Base-by-base conservation (phyloP, 2,797 vertebrate species). In the Macropodus opercularis region DNA sequence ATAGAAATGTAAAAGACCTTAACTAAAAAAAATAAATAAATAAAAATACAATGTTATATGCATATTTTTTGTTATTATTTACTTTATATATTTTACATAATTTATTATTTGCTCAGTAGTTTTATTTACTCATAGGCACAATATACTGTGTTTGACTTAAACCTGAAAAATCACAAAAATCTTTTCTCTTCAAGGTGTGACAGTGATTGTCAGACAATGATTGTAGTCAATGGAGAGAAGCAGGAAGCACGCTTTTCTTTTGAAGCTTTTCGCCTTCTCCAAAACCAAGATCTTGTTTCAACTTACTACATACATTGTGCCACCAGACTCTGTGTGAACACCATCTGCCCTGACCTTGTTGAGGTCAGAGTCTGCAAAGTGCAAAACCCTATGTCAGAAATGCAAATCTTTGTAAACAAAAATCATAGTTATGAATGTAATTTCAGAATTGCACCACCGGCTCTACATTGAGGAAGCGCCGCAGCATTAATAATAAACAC, bases 181-280 rank as follows among this genome's bases (percentile, higher is more conserved):
- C 13, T 63, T 18, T 60, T 11, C 18, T 52, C 8, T 24, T 52
- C 6, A 46, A 93, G 91, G 61, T 93, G 92, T 72, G 71, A 63
- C 52, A 58, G 5, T 1, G 91, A 91, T 17, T 40, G 23, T 0
- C 90, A 92, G 79, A 93, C 90, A 0, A 38, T 89, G 1, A 71
- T 92, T 1, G 75, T 34, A 3, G 5, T 71, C 6, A 93, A 93
- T 0, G 90, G 92, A 8, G 9, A 50, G 17, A 36, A 79, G 10
- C 90, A 92, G 62, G 55, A 65, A 10, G 91, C 92, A 0, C 88
- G 74, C 13, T 93, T 92, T 75, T 91, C 90, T 3, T 93, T 93
- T 0, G 89, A 93, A 69, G 75, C 89, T 5, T 93, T 92, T 57
- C 87, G 90, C 41, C 92, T 92, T 9, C 9, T 88, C 18, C 66